Conservation (phyloP, 2,888 invertebrate genomes). For the Sepiola atlantica region DNA sequence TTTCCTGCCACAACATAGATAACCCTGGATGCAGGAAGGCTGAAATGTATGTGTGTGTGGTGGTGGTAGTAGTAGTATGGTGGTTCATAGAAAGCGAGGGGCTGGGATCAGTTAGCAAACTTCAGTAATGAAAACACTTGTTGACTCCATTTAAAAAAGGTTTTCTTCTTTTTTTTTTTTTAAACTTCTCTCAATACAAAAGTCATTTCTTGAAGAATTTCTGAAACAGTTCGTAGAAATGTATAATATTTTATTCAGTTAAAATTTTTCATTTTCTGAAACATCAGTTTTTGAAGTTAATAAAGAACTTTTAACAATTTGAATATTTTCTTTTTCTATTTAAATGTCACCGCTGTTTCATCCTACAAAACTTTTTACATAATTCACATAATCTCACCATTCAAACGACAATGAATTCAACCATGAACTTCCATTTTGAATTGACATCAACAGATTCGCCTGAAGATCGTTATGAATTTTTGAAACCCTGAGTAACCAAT, state of each 20-base stretch:
- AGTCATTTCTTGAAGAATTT: too few relatives aligned
- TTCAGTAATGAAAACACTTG: constrained; percentile 4
- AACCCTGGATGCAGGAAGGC: not conserved
- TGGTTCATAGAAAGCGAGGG: not conserved
- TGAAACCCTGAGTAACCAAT: too few relatives aligned
- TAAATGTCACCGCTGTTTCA: not conserved
- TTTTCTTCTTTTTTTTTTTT: not conserved
- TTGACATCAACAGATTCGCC: too few relatives aligned
- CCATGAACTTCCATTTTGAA: too few relatives aligned
- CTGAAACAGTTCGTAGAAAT: too few relatives aligned
- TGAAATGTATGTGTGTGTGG: not conserved
- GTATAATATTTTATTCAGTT: too few relatives aligned
- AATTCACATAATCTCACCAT: not conserved
- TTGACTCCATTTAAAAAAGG: too few relatives aligned
- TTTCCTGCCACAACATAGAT: not conserved
- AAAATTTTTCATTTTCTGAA: too few relatives aligned
- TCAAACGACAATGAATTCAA: too few relatives aligned
- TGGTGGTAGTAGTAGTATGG: not conserved
- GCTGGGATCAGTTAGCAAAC: not conserved
- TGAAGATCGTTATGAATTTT: too few relatives aligned
- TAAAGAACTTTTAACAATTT: too few relatives aligned
- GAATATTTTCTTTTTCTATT: not conserved
- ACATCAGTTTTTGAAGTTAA: too few relatives aligned
- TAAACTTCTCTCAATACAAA: not conserved
- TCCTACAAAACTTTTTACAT: not conserved